phyloP scores from a whole-genome alignment of 2,888 invertebrate genomes.

The Bombylius discolor region DNA sequence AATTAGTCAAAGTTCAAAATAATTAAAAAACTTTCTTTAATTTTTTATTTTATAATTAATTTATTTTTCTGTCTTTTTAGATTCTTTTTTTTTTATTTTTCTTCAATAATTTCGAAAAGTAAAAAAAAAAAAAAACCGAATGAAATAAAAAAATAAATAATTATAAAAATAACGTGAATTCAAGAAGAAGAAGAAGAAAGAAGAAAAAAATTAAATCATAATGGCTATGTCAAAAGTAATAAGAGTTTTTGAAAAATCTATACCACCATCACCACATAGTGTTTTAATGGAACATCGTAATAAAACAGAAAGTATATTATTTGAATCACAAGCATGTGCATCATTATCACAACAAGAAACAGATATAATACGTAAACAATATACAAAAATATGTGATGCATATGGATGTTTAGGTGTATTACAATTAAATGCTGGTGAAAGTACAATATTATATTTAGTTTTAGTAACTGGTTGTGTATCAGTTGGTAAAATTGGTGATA shows the following conservation, averaged over 20 bases:
- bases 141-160: too few relatives aligned
- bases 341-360: constrained; percentile 56
- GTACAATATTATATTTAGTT: constrained; percentile 74
- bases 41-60: too few relatives aligned
- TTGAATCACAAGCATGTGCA: constrained; percentile 87
- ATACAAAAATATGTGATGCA: constrained; percentile 83
- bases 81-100: too few relatives aligned
- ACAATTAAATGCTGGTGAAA: constrained; percentile 73
- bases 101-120: too few relatives aligned
- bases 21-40: too few relatives aligned
- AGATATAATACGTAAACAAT: constrained; percentile 77
- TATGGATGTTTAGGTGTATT: constrained; percentile 94
- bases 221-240: constrained; percentile 95
- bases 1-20: too few relatives aligned
- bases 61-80: too few relatives aligned
- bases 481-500: constrained; percentile 87
- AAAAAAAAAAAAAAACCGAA: too few relatives aligned
- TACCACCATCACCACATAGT: constrained; percentile 77
- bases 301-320: constrained; percentile 73
- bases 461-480: constrained; percentile 93
- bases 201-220: constrained; percentile 12
- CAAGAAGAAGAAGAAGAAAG: too few relatives aligned
- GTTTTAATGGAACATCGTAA: constrained; percentile 79
- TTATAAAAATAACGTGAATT: too few relatives aligned
- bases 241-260: constrained; percentile 77